Evolutionary conservation across 1,140 invertebrate genomes (phyloP).

Genomic region (Eupristina koningsbergeri): DNA sequence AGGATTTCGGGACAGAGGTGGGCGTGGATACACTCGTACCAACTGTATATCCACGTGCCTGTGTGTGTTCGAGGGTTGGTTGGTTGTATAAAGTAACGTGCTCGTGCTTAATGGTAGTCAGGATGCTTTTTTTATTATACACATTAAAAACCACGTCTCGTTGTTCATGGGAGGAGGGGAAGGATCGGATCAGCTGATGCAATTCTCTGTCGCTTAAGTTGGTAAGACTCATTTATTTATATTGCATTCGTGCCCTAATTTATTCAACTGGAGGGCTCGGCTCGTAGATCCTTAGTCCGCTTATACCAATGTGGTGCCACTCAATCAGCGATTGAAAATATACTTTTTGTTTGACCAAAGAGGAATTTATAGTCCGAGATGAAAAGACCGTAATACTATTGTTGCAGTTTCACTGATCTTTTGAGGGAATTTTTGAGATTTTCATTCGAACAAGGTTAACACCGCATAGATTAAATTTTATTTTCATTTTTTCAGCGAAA

Average conservation of each 20-base stretch:
- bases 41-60: not conserved
- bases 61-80: not conserved
- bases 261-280: constrained; percentile 6
- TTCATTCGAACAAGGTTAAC: not conserved
- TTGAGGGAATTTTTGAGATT: not conserved
- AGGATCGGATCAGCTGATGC: not conserved
- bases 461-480: not conserved
- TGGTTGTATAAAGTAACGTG: constrained; percentile 1
- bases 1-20: constrained; percentile 61
- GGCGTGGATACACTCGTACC: not conserved
- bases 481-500: not conserved
- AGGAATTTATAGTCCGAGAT: not conserved
- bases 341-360: not conserved
- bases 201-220: not conserved
- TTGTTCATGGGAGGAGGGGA: not conserved
- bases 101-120: constrained; percentile 14
- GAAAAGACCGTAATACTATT: not conserved
- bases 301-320: not conserved
- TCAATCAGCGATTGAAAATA: not conserved
- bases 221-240: constrained; percentile 43
- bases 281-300: not conserved
- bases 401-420: not conserved
- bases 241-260: constrained; percentile 27
- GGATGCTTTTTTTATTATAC: constrained; percentile 6
- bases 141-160: constrained; percentile 3